Evolutionary conservation across 2,797 vertebrate species (phyloP).

Genomic region (Hemibagrus guttatus): DNA sequence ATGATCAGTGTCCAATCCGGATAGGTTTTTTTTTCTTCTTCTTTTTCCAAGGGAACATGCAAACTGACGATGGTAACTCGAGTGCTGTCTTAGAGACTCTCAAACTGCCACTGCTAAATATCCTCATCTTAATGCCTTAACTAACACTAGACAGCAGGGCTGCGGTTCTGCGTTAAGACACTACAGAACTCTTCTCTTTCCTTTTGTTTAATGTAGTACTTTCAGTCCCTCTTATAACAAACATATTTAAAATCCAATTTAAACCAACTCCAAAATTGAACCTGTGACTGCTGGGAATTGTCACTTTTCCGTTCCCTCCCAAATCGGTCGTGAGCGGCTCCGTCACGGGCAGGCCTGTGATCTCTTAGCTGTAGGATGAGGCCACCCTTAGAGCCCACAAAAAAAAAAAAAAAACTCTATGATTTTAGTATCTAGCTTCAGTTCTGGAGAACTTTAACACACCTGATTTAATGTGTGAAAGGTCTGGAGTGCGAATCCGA

Average conservation of each 20-base stretch:
- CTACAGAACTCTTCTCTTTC: slow-evolving; percentile 37
- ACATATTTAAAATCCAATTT: not conserved
- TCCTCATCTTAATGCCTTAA: slow-evolving; percentile 77
- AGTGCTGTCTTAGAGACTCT: slow-evolving; percentile 12
- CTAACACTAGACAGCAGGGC: slow-evolving; percentile 53
- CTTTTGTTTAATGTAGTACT: slow-evolving; percentile 30
- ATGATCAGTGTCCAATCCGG: not conserved
- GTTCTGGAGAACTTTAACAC: slow-evolving; percentile 18
- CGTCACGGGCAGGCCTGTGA: slow-evolving; percentile 47
- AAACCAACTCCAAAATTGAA: not conserved
- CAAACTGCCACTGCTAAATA: slow-evolving; percentile 40
- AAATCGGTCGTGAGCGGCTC: slow-evolving; percentile 29
- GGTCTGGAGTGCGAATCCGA: not conserved
- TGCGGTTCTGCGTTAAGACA: slow-evolving; percentile 35
- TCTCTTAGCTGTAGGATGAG: slow-evolving; percentile 51
- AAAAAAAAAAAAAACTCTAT: not conserved
- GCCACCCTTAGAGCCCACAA: slow-evolving; percentile 27
- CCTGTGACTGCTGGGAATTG: not conserved
- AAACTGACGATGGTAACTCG: slow-evolving; percentile 36
- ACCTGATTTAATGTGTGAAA: not conserved
- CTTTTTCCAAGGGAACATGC: slow-evolving; percentile 1
- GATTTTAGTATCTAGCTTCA: not conserved
- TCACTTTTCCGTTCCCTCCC: slow-evolving; percentile 20
- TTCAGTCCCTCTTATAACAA: not conserved
- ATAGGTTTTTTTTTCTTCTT: not conserved